These are phyloP conservation scores for Lipotes vexillifer DNA, from an alignment of 2,113 vertebrate genomes.

Conservation along the genomic window DNA sequence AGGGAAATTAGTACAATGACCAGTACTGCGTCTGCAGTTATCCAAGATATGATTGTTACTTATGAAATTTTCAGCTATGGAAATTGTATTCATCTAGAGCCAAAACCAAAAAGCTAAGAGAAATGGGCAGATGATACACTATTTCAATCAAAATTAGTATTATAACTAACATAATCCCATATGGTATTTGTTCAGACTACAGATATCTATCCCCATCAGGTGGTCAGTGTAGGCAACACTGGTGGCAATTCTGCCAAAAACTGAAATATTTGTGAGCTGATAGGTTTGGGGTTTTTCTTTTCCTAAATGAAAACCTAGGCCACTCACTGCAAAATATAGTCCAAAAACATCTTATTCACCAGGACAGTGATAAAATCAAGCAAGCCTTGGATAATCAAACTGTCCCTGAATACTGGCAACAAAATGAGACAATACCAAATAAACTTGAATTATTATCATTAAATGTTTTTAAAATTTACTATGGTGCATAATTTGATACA, in stretches of 20 bases:
- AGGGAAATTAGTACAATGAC: neutral
- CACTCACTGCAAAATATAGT: neutral
- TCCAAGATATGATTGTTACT: neutral
- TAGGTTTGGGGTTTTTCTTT: neutral
- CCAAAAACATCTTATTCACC: neutral
- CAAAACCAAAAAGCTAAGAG: neutral
- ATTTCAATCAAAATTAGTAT: constrained; percentile 14
- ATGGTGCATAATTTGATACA: neutral
- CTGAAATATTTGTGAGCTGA: neutral
- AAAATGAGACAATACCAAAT: constrained; percentile 19
- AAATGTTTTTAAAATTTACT: constrained; percentile 27
- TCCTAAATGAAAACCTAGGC: neutral
- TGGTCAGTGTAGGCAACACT: neutral
- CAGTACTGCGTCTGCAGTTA: neutral
- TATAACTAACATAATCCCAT: neutral
- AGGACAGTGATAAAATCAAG: neutral
- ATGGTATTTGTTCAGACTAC: neutral
- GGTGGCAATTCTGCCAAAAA: neutral
- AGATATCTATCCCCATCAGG: neutral
- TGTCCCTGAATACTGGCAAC: neutral
- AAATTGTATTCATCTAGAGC: neutral
- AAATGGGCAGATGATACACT: neutral
- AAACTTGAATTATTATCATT: neutral
- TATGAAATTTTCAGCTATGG: neutral
- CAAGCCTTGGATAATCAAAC: neutral